Evolutionary conservation across 2,888 invertebrate species (phyloP).

Genomic region (Microdon myrmicae): DNA sequence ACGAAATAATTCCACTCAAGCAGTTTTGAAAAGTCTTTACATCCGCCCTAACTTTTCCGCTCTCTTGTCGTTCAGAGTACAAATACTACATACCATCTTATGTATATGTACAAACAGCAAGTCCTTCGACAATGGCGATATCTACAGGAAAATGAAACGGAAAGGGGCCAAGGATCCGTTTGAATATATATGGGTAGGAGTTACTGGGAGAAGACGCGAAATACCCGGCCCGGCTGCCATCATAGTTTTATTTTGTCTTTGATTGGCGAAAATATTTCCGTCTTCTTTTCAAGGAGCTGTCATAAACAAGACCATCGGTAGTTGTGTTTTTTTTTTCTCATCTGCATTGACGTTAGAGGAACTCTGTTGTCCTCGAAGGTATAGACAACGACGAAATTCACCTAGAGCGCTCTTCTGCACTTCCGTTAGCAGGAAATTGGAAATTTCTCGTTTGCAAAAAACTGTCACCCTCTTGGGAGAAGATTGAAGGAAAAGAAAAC

Average conservation of each 20-base stretch:
- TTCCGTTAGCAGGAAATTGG: slow-evolving; percentile 55
- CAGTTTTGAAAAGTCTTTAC: slow-evolving; percentile 31
- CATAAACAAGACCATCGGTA: slow-evolving; percentile 28
- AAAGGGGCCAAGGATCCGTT: slow-evolving; percentile 23
- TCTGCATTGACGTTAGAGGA: slow-evolving; percentile 29
- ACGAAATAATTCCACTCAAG: slow-evolving; percentile 36
- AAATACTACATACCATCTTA: too few species aligned
- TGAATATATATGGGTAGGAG: slow-evolving; percentile 14
- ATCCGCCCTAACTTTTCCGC: slow-evolving; percentile 10
- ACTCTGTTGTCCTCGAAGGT: not conserved
- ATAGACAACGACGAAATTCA: slow-evolving; percentile 9
- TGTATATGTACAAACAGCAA: slow-evolving; percentile 25
- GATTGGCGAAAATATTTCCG: slow-evolving; percentile 35
- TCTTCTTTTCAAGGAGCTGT: slow-evolving; percentile 16
- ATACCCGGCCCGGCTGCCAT: slow-evolving; percentile 2
- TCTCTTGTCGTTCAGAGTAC: too few species aligned
- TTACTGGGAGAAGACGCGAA: slow-evolving; percentile 17
- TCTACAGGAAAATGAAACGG: slow-evolving; percentile 20
- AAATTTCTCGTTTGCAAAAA: slow-evolving; percentile 56
- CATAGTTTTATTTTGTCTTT: slow-evolving; percentile 18
- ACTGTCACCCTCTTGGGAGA: slow-evolving; percentile 11
- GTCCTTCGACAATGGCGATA: not conserved
- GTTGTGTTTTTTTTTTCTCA: slow-evolving; percentile 7
- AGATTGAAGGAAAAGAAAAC: not conserved
- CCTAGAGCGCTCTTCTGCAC: slow-evolving; percentile 12